Percentiles rank a stretch among this genome's conserved stretches.
These are phyloP conservation scores for Pavo muticus DNA, from an alignment of 2,113 vertebrate genomes.

Conservation along the genomic window DNA sequence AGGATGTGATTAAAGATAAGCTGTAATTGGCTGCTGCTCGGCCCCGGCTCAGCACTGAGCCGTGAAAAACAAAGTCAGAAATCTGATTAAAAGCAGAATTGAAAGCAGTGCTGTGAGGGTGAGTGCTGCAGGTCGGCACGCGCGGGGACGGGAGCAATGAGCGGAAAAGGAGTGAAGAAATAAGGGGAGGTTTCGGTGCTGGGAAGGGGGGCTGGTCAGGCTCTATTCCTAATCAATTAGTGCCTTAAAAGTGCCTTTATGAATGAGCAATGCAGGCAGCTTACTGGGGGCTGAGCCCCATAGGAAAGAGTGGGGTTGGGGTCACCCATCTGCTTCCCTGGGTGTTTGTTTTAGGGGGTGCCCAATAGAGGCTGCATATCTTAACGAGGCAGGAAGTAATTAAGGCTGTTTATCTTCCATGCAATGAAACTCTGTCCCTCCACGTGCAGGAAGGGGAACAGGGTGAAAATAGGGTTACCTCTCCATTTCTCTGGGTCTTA, in stretches of 20 bases:
- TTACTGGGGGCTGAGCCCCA: background rate
- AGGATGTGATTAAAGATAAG: background rate
- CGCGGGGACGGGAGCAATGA: fast-evolving
- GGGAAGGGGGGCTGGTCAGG: background rate
- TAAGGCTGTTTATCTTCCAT: background rate
- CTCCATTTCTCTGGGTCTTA: background rate
- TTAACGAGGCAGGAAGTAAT: fast-evolving
- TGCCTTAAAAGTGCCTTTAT: background rate
- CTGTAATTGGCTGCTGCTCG: background rate
- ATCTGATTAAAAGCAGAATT: background rate
- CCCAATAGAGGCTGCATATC: no score
- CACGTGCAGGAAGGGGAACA: no score
- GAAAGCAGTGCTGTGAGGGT: background rate
- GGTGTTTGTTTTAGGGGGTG: background rate
- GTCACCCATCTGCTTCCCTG: fast-evolving
- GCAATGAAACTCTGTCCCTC: no score
- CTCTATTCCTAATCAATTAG: no score
- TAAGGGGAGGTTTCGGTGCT: no score
- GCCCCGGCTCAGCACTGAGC: background rate
- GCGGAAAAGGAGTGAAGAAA: no score
- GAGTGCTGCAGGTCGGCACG: fast-evolving
- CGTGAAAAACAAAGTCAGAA: background rate
- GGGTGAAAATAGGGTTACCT: no score
- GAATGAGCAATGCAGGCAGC: background rate
- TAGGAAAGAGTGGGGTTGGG: background rate